Base-by-base conservation (phyloP, 2,113 vertebrate genomes). In the Callopanchax toddi region DNA sequence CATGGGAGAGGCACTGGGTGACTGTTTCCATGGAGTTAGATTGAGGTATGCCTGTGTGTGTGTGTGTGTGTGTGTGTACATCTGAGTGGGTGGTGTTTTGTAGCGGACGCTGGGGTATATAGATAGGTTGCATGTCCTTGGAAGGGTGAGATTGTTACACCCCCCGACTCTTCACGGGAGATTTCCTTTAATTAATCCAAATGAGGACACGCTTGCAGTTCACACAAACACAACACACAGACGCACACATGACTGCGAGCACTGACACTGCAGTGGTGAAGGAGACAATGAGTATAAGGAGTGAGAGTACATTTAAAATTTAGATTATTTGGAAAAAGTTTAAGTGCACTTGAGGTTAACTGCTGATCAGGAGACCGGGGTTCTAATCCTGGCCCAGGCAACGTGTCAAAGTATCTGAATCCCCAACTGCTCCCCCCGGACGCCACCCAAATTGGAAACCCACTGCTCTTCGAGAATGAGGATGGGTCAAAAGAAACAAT, bases 131-230 rank as follows among this genome's bases (percentile, higher is more conserved):
- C 29, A 71, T 74, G 85, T 62, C 86, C 87, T 91, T 90, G 82
- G 75, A 71, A 82, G 65, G 60, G 49, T 29, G 65, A 78, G 75
- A 81, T 72, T 77, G 76, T 51, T 71, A 76, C 57, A 61, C 75
- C 61, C 70, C 65, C 50, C 40, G 50, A 67, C 72, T 51, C 82
- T 87, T 86, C 84, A 89, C 11, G 64, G 80, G 76, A 89, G 76
- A 86, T 87, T 88, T 87, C 60, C 81, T 86, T 89, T 89, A 82
- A 91, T 90, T 86, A 82, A 86, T 84, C 72, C 72, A 89, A 87
- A 85, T 81, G 58, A 87, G 66, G 54, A 52, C 57, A 36, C 48
- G 60, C 49, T 64, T 43, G 2, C 25, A 36, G 46, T 32, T 44
- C 25, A 39, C 22, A 21, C 40, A 71, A 5, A 18, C 39, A 59